Base-by-base conservation (phyloP, 2,113 vertebrate species). In the Labeo catla region DNA sequence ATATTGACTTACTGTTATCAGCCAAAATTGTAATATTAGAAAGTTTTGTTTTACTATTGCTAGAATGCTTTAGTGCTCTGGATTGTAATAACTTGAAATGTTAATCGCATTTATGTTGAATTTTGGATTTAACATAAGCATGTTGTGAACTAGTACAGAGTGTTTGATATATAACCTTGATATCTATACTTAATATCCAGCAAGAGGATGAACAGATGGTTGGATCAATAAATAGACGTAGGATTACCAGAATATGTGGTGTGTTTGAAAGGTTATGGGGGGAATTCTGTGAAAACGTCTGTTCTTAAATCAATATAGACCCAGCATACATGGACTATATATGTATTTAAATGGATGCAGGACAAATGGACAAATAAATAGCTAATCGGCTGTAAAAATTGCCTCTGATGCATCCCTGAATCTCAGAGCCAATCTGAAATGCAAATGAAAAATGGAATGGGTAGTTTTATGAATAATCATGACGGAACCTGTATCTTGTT, bases 351-450 rank as follows among this genome's bases (percentile, higher is more conserved):
- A 59, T 70, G 70, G 47, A 59, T 45, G 19, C 50, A 74, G 50
- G 66, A 84, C 50, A 73, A 83, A 84, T 84, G 34, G 52, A 52
- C 50, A 47, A 47, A 84, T 72, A 83, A 83, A 73, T 83, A 59
- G 36, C 82, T 84, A 84, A 84, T 84, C 15, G 16, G 63, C 65
- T 83, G 81, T 83, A 70, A 70, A 70, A 70, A 83, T 54, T 54
- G 47, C 81, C 19, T 83, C 49, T 66, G 80, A 82, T 70, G 81
- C 65, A 23, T 82, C 63, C 23, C 63, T 68, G 80, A 70, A 36
- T 70, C 80, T 83, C 81, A 39, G 47, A 83, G 65, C 81, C 65
- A 83, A 70, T 83, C 81, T 83, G 65, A 83, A 70, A 84, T 84
- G 82, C 68, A 73, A 73, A 73, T 84, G 21, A 59, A 84, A 45